Conservation (phyloP, 2,113 vertebrate species). For the Grammomys surdaster region DNA sequence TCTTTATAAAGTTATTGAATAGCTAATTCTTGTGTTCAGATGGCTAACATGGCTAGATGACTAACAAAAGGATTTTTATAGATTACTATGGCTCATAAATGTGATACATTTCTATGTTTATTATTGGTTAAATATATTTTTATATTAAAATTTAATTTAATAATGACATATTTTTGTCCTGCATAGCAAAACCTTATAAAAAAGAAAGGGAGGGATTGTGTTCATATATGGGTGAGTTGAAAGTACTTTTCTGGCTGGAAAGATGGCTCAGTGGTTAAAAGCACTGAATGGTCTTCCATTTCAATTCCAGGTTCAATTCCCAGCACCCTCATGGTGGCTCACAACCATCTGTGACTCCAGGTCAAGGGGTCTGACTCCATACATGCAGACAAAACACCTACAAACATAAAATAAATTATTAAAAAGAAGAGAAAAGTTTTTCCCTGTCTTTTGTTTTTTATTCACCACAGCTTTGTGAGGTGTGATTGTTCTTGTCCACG, state of each 20-base stretch:
- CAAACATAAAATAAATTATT: neutral
- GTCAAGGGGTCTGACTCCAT: neutral
- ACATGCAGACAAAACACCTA: neutral
- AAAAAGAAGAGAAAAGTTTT: neutral
- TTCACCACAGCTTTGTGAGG: conserved; percentile 11
- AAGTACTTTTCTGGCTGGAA: neutral
- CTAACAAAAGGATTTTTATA: conserved; percentile 56
- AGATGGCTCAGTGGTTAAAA: neutral
- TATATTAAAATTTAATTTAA: conserved; percentile 78
- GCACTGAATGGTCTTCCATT: neutral
- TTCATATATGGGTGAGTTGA: conserved; percentile 34
- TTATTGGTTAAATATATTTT: conserved; percentile 69
- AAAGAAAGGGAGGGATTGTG: conserved; percentile 35
- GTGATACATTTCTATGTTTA: conserved; percentile 60
- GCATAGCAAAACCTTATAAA: conserved; percentile 53
- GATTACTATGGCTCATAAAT: conserved; percentile 13
- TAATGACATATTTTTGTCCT: conserved; percentile 60
- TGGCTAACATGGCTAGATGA: neutral
- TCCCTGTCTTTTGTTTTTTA: neutral
- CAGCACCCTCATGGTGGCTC: neutral
- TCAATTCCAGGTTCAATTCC: neutral
- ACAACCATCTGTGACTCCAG: neutral
- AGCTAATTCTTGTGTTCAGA: conserved; percentile 35
- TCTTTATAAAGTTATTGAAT: neutral
- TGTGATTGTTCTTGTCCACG: conserved; percentile 7